Conservation (phyloP, 2,888 invertebrate species). For the Parnassius orleans region DNA sequence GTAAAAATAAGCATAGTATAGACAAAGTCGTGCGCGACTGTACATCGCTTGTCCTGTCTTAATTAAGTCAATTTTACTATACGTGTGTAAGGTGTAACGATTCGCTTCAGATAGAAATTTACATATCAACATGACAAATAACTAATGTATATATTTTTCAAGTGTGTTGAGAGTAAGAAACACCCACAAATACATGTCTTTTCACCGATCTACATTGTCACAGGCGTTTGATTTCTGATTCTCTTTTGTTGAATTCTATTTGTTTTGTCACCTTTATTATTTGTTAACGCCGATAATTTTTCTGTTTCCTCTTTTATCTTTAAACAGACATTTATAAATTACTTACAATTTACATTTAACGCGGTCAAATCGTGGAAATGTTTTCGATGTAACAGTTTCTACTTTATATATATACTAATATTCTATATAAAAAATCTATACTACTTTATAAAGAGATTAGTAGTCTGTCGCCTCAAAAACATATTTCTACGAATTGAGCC, state of each 20-base stretch:
- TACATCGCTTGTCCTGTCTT: constrained; percentile 50
- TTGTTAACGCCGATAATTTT: constrained; percentile 5
- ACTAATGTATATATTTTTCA: constrained; percentile 38
- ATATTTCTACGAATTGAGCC: constrained; percentile 12
- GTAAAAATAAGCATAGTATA: constrained; percentile 31
- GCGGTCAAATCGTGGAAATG: constrained; percentile 16
- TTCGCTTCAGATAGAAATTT: constrained; percentile 41
- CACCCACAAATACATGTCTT: constrained; percentile 39
- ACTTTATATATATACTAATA: too few relatives aligned
- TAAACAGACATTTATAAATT: constrained; percentile 18
- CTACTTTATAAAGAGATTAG: too few relatives aligned
- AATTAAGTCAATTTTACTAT: constrained; percentile 27
- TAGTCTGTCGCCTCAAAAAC: neutral
- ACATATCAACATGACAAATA: constrained; percentile 78
- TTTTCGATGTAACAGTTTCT: neutral
- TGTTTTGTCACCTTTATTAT: constrained; percentile 16
- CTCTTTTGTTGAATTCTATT: constrained; percentile 12
- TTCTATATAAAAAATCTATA: too few relatives aligned
- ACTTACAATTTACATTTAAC: constrained; percentile 22
- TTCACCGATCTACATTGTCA: constrained; percentile 11
- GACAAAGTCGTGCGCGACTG: constrained; percentile 48
- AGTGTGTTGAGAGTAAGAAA: constrained; percentile 25
- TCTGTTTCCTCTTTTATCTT: constrained; percentile 21
- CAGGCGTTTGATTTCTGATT: constrained; percentile 2
- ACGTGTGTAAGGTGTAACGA: constrained; percentile 14